Evolutionary conservation across 2,113 vertebrate genomes (phyloP).

Genomic region (Triplophysa dalaica): DNA sequence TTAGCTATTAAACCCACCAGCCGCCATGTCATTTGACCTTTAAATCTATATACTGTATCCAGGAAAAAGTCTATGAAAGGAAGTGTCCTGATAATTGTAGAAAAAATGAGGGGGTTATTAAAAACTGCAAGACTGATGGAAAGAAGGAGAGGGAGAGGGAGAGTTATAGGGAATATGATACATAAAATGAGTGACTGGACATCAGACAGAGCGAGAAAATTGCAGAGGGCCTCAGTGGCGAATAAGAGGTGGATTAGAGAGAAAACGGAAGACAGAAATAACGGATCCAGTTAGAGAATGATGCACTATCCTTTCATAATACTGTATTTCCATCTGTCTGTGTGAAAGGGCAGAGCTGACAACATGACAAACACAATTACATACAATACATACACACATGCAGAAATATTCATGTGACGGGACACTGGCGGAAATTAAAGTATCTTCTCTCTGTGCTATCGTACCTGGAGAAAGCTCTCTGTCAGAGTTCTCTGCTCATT

Average conservation of each 20-base stretch:
- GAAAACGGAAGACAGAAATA: background rate
- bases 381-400: conserved; percentile 32
- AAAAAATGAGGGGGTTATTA: conserved; percentile 13
- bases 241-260: conserved; percentile 1
- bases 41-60: background rate
- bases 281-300: background rate
- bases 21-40: background rate
- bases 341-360: conserved; percentile 29
- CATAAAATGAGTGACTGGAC: conserved; percentile 1
- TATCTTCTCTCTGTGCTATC: background rate
- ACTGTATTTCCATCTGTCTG: background rate
- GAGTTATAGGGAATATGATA: conserved; percentile 8
- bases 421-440: conserved; percentile 28
- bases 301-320: conserved; percentile 23
- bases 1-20: background rate
- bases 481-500: too few species aligned
- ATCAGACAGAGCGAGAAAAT: background rate
- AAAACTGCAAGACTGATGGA: background rate
- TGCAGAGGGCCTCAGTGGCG: background rate
- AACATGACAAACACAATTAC: conserved; percentile 13
- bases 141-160: background rate
- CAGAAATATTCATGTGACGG: background rate
- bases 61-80: background rate
- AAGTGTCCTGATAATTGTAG: background rate
- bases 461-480: too few species aligned